Conservation (phyloP, 2,797 vertebrate species). For the Lophius americanus region DNA sequence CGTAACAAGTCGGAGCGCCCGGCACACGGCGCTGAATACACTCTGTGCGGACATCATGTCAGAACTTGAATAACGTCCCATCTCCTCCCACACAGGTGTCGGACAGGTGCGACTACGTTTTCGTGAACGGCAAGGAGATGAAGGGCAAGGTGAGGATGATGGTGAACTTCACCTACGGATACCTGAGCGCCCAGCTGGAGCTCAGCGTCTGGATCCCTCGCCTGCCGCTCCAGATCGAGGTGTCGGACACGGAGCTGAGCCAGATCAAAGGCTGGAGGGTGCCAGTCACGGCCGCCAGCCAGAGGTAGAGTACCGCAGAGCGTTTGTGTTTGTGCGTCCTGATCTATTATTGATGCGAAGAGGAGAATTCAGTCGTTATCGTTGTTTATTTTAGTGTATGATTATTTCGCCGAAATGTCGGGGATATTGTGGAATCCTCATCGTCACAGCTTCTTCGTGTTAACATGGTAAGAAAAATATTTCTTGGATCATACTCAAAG, state of each 20-base stretch:
- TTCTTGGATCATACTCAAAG: too few species aligned
- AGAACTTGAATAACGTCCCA: conserved; percentile 37
- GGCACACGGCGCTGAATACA: conserved; percentile 9
- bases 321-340: neutral
- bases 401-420: too few species aligned
- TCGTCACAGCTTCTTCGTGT: too few species aligned
- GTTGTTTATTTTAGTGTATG: too few species aligned
- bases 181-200: conserved; percentile 88
- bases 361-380: too few species aligned
- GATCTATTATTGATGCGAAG: neutral
- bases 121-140: conserved; percentile 93
- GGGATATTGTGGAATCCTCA: too few species aligned
- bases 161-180: conserved; percentile 94
- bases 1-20: conserved; percentile 30
- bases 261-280: conserved; percentile 97
- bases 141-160: conserved; percentile 87
- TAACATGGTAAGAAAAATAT: too few species aligned
- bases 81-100: conserved; percentile 86
- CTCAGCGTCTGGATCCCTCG: conserved; percentile 92
- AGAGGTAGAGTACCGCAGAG: conserved; percentile 80
- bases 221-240: conserved; percentile 91
- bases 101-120: conserved; percentile 92
- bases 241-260: conserved; percentile 92
- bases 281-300: conserved; percentile 83
- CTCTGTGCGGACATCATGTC: too few species aligned